Evolutionary conservation across 2,888 invertebrate genomes (phyloP).

Genomic region (Sinodicranocentrus sp.): DNA sequence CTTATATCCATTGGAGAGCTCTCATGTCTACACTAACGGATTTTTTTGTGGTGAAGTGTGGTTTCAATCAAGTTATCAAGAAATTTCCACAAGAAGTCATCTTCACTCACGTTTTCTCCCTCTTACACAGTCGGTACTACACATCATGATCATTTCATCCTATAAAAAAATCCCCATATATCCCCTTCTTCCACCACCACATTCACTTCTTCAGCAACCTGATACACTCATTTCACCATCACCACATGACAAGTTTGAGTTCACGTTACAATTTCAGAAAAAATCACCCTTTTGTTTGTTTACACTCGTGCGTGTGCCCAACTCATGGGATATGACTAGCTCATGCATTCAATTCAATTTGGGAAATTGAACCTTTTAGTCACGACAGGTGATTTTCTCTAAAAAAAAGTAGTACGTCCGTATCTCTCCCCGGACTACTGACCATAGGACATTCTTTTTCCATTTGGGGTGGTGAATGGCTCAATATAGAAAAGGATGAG

Average conservation of each 20-base stretch:
- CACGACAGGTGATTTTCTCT: conserved; percentile 19
- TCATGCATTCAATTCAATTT: conserved; percentile 12
- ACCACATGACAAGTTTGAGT: neutral
- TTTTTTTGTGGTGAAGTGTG: conserved; percentile 7
- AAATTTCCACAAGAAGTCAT: conserved; percentile 15
- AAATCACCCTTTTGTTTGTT: neutral
- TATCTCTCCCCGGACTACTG: no score
- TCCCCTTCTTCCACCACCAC: no score
- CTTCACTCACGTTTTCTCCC: conserved; percentile 35
- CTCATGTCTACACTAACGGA: neutral
- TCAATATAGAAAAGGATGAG: neutral
- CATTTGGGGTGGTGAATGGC: neutral
- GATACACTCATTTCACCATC: neutral
- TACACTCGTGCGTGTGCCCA: conserved; percentile 18
- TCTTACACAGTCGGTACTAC: no score
- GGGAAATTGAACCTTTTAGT: conserved; percentile 10
- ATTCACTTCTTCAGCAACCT: neutral
- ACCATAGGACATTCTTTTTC: neutral
- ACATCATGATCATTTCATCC: no score
- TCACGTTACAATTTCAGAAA: conserved; percentile 12
- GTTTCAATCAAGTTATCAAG: conserved; percentile 40
- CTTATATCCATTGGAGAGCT: neutral
- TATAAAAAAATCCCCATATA: no score
- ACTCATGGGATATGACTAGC: neutral
- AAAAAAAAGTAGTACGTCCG: conserved; percentile 2